Evolutionary conservation across 2,113 vertebrate species (phyloP).

Genomic region (Podarcis muralis): DNA sequence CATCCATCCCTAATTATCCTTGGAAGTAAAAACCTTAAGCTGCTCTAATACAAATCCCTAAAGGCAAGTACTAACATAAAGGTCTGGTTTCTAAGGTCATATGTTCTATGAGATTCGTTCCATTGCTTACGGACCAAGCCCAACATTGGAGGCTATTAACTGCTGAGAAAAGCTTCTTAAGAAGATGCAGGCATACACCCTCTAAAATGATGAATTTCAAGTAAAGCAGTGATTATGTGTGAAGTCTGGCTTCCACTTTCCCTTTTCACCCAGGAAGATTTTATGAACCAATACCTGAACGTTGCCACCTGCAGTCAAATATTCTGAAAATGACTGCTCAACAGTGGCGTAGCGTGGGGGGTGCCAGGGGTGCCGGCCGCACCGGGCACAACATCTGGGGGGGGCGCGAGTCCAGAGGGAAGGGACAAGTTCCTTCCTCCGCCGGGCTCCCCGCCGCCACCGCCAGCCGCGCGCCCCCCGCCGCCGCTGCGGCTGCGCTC

Average conservation of each 20-base stretch:
- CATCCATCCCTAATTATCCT: slow-evolving; percentile 46
- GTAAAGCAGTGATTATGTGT: background rate
- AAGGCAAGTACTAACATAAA: slow-evolving; percentile 34
- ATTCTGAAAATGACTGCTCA: background rate
- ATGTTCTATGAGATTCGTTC: slow-evolving; percentile 38
- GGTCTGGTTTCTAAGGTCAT: slow-evolving; percentile 39
- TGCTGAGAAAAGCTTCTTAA: background rate
- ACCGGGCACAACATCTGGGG: no score
- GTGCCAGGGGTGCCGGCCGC: no score
- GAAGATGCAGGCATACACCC: background rate
- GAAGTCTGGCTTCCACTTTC: background rate
- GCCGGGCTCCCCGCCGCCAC: no score
- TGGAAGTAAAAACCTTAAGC: slow-evolving; percentile 53
- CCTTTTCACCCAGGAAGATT: background rate
- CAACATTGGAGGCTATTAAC: background rate
- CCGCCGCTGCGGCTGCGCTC: no score
- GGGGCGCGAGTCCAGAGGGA: no score
- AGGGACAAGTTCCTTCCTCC: no score
- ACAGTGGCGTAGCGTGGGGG: no score
- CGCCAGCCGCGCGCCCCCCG: no score
- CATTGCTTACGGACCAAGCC: slow-evolving; percentile 6
- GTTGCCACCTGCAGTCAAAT: background rate
- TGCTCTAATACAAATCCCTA: slow-evolving; percentile 50
- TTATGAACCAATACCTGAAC: slow-evolving; percentile 7
- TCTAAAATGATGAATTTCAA: background rate